Evolutionary conservation across 2,888 invertebrate species (phyloP).

Genomic region (Branchipolynoe longqiensis): DNA sequence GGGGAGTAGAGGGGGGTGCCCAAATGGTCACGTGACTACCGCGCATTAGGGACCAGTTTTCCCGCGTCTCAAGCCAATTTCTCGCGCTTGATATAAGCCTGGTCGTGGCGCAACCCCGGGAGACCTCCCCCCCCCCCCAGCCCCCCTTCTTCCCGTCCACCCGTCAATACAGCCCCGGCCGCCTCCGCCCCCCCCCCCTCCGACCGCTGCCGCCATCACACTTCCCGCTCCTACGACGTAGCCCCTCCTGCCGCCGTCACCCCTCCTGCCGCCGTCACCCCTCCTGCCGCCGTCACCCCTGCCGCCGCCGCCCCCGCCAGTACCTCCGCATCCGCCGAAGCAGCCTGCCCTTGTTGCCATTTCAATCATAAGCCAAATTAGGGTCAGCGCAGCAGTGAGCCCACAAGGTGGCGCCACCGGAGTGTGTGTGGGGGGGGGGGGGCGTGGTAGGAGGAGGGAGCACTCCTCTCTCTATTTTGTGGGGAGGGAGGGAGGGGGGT

Average conservation of each 20-base stretch:
- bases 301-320: not conserved
- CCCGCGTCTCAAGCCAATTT: not conserved
- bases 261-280: not conserved
- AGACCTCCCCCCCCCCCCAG: no score
- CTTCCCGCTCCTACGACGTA: no score
- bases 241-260: not conserved
- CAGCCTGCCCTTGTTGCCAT: slow-evolving; percentile 6
- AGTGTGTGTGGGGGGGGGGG: no score
- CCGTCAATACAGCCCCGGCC: not conserved
- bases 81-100: slow-evolving; percentile 18
- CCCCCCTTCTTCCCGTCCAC: not conserved
- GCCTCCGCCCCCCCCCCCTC: not conserved
- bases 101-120: not conserved
- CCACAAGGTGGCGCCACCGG: no score
- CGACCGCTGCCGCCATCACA: slow-evolving; percentile 18
- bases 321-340: not conserved
- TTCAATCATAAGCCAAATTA: slow-evolving; percentile 47
- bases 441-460: no score
- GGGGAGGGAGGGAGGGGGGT: no score
- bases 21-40: not conserved
- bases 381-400: not conserved
- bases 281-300: not conserved
- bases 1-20: no score
- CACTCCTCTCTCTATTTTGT: no score
- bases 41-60: not conserved